Evolutionary conservation across 2,797 vertebrate species (phyloP).

Genomic region (Martes flavigula): DNA sequence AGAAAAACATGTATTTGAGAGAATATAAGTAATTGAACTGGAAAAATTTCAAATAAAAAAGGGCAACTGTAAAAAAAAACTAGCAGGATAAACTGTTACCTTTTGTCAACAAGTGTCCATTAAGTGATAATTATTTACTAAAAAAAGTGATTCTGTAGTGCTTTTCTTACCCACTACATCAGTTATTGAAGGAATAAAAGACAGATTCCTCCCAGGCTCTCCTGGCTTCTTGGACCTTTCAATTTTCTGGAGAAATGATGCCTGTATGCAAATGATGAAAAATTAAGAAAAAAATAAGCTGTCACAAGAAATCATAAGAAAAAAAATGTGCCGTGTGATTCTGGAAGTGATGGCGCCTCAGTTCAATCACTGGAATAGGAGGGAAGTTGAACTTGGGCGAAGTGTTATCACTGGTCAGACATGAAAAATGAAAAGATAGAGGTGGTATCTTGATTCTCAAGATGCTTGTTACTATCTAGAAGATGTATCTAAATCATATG

Average conservation of each 20-base stretch:
- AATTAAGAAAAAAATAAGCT: neutral
- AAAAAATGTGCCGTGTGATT: neutral
- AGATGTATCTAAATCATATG: neutral
- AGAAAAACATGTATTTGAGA: neutral
- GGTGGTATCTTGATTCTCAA: neutral
- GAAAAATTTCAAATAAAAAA: neutral
- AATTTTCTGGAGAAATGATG: neutral
- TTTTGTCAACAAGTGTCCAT: neutral
- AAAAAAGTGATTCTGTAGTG: neutral
- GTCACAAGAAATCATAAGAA: neutral
- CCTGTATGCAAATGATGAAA: neutral
- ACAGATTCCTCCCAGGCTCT: neutral
- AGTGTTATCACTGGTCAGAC: neutral
- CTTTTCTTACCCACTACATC: neutral
- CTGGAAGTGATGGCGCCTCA: neutral
- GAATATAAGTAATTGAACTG: neutral
- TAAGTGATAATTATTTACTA: neutral
- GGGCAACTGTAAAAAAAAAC: neutral
- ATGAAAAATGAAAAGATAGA: neutral
- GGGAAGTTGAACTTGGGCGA: neutral
- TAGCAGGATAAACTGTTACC: neutral
- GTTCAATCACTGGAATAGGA: neutral
- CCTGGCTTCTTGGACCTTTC: neutral
- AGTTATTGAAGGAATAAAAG: neutral
- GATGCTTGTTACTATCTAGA: neutral